phyloP scores from a whole-genome alignment of 1,140 invertebrate species.

The Panagrolaimus sp. region DNA sequence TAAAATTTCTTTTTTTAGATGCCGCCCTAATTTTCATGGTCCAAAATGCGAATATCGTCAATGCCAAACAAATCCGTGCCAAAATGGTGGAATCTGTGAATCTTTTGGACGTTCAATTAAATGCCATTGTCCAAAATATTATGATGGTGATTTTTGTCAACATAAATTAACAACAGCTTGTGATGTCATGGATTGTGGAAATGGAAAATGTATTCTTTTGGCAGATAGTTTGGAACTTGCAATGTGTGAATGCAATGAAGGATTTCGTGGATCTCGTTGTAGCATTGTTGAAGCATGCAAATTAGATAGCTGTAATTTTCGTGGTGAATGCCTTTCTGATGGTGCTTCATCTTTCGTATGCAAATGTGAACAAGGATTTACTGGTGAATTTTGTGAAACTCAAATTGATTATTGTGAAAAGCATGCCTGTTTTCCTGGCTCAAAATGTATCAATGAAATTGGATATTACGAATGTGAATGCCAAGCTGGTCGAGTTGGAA shows the following conservation, averaged over 20 bases:
- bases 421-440: not conserved
- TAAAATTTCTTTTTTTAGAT: not conserved
- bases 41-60: not conserved
- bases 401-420: constrained; percentile 2
- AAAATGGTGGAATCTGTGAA: not conserved
- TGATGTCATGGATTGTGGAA: constrained; percentile 9
- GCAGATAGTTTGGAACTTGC: not conserved
- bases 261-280: not conserved
- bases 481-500: not conserved
- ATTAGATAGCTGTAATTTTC: not conserved
- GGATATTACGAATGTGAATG: not conserved
- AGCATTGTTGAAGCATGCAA: not conserved
- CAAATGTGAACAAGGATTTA: constrained; percentile 3
- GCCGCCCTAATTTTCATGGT: not conserved
- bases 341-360: not conserved
- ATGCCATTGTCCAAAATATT: not conserved
- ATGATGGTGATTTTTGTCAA: not conserved
- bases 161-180: not conserved
- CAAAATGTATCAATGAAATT: constrained; percentile 9
- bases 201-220: not conserved
- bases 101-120: not conserved
- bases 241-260: not conserved
- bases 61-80: not conserved
- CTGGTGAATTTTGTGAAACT: not conserved
- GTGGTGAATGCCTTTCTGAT: not conserved